A percentile compares a stretch with the other conserved stretches of the same genome.
phyloP scores from a whole-genome alignment of 2,888 invertebrate genomes.

The Torymus auratus region DNA sequence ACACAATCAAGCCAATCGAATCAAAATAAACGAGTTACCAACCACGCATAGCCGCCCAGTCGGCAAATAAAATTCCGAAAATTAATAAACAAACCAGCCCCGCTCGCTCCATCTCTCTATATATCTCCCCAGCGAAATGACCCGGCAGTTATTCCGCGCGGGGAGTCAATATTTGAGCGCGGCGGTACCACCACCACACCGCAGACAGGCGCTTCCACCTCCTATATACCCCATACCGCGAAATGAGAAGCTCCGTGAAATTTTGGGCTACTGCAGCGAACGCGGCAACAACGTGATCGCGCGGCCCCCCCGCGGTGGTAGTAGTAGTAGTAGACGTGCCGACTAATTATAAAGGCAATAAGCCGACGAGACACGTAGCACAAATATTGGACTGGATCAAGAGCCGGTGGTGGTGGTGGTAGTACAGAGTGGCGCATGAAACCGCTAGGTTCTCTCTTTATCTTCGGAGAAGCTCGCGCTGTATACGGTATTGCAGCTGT shows the following conservation, averaged over 20 bases:
- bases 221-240: neutral
- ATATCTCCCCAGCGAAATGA: neutral
- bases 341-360: slow-evolving; percentile 64
- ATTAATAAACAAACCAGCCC: no score
- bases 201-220: neutral
- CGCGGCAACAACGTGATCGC: slow-evolving; percentile 18
- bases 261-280: neutral
- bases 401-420: slow-evolving; percentile 3
- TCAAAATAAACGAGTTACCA: no score
- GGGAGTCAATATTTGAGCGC: slow-evolving; percentile 30
- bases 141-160: slow-evolving; percentile 27
- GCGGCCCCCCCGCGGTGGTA: neutral
- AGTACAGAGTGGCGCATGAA: no score
- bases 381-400: slow-evolving; percentile 65
- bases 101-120: no score
- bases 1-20: no score
- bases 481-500: no score
- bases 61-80: no score
- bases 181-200: neutral
- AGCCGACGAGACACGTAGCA: slow-evolving; percentile 66
- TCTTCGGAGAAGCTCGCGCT: no score
- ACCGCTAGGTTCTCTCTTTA: no score
- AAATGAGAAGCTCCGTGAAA: slow-evolving; percentile 33
- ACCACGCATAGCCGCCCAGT: no score
- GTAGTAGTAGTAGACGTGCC: slow-evolving; percentile 15